A percentile compares a stretch with the other conserved stretches of the same genome.
phyloP scores from a whole-genome alignment of 2,797 vertebrate species.

The Myripristis jacobus region DNA sequence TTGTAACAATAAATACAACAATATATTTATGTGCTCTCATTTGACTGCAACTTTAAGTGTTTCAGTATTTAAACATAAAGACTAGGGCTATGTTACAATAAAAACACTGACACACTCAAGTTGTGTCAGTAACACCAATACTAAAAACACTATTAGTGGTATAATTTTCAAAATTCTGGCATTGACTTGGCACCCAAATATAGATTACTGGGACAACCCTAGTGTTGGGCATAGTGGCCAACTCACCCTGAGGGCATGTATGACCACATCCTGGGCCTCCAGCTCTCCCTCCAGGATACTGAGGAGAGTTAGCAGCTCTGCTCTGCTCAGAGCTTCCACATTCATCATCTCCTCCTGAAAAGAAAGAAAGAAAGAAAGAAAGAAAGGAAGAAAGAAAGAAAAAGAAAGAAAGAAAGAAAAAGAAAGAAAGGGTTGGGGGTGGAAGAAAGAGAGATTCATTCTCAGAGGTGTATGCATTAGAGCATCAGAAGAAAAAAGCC shows the following conservation, averaged over 20 bases:
- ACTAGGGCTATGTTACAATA: too few relatives aligned
- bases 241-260: constrained; percentile 95
- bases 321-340: constrained; percentile 97
- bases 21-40: too few relatives aligned
- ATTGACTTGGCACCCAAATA: too few relatives aligned
- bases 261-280: constrained; percentile 97
- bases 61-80: too few relatives aligned
- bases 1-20: too few relatives aligned
- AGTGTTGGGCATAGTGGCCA: not conserved
- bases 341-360: constrained; percentile 93
- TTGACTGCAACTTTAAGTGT: too few relatives aligned
- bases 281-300: constrained; percentile 97
- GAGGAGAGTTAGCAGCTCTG: constrained; percentile 95
- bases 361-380: constrained; percentile 17
- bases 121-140: too few relatives aligned
- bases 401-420: not conserved
- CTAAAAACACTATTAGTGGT: too few relatives aligned
- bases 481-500: not conserved
- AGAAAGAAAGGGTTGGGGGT: not conserved
- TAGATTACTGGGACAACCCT: too few relatives aligned
- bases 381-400: not conserved
- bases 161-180: too few relatives aligned
- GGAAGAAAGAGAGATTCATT: not conserved
- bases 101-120: too few relatives aligned
- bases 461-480: not conserved